Base-by-base conservation (phyloP, 2,888 invertebrate species). In the Papilio protenor region DNA sequence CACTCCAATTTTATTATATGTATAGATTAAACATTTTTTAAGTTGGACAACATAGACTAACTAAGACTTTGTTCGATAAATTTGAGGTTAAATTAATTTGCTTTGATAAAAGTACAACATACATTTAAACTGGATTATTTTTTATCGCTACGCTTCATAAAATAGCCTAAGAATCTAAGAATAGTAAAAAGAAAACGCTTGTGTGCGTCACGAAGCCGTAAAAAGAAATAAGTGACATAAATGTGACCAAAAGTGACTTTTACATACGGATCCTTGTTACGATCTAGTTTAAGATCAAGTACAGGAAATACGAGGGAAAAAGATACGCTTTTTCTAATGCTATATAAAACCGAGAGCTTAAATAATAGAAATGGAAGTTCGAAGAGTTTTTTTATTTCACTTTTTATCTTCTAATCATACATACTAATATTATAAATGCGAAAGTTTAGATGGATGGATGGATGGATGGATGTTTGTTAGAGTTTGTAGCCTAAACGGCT, bases 201-300 rank as follows among this genome's bases (percentile, higher is more conserved):
- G n/a, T 66, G n/a, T 66, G n/a, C 45, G 66, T 45, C 45, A 66
- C 45, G 59, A 45, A 59, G 61, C 47, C 61, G 73, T 74, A 74
- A 74, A 74, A 74, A 74, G 61, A 61, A 74, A 61, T 61, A 74
- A 74, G 47, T 27, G 57, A 74, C 61, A 61, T 27, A 59, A 49
- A 61, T 61, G 73, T 74, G 47, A 49, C 61, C 27, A 49, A 61
- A 47, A 74, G 23, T 47, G 61, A 74, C 73, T 49, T 74, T 74
- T 61, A 73, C 66, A 66, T 66, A 66, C 40, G 66, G 66, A 66
- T 66, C 66, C 40, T 66, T 66, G 66, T 66, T 66, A 66, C 66
- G 66, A 45, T 66, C 66, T 21, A 40, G 66, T 40, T 66, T 66
- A 66, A 66, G 40, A 66, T 66, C 40, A 61, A 61, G 40, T 40